Percentiles rank a stretch among this genome's conserved stretches.
phyloP scores from a whole-genome alignment of 2,888 invertebrate genomes.

The Loripinus fragilis region DNA sequence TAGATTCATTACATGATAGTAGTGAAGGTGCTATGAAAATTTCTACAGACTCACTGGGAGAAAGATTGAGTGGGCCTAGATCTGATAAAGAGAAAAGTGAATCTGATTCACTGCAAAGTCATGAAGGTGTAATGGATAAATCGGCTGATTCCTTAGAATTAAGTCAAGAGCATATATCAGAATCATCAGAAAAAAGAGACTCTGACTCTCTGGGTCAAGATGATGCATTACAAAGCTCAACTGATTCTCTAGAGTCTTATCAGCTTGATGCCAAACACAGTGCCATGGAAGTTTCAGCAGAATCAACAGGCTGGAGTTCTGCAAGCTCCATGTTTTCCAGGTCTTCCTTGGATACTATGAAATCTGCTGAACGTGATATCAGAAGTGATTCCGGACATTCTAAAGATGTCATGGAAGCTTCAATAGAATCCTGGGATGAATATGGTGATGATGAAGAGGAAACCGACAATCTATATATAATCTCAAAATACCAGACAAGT shows the following conservation, averaged over 20 bases:
- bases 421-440: slow-evolving; percentile 79
- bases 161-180: slow-evolving; percentile 36
- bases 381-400: slow-evolving; percentile 72
- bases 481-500: slow-evolving; percentile 60
- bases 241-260: slow-evolving; percentile 77
- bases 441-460: slow-evolving; percentile 52
- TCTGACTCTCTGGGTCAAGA: slow-evolving; percentile 66
- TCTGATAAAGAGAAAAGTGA: slow-evolving; percentile 70
- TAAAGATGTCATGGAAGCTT: slow-evolving; percentile 79
- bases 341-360: slow-evolving; percentile 74
- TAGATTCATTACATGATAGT: slow-evolving; percentile 74
- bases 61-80: slow-evolving; percentile 46
- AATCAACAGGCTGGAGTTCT: slow-evolving; percentile 72
- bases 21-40: slow-evolving; percentile 69
- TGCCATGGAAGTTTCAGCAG: slow-evolving; percentile 69
- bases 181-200: slow-evolving; percentile 60
- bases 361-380: slow-evolving; percentile 69
- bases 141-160: slow-evolving; percentile 74
- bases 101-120: slow-evolving; percentile 62
- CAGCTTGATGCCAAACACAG: slow-evolving; percentile 59
- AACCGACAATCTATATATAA: slow-evolving; percentile 57
- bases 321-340: slow-evolving; percentile 76
- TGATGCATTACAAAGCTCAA: slow-evolving; percentile 73
- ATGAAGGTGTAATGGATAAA: slow-evolving; percentile 63
- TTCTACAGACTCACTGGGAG: slow-evolving; percentile 75